Conservation (phyloP, 2,113 vertebrate genomes). For the Hassar affinis region DNA sequence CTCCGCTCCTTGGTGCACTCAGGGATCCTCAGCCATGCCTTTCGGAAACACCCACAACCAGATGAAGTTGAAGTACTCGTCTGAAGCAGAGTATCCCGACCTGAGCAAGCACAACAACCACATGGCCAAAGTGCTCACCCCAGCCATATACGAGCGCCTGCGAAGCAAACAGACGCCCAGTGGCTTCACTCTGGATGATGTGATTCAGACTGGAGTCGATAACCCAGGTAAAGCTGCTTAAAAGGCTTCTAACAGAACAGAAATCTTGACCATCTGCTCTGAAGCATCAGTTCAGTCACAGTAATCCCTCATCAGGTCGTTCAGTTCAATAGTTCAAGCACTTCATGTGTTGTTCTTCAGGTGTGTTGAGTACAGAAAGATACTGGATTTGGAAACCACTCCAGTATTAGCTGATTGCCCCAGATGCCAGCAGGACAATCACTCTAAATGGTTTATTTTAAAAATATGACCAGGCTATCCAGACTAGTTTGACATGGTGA, state of each 20-base stretch:
- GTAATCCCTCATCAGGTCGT: neutral
- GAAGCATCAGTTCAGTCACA: neutral
- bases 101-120: conserved; percentile 91
- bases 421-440: neutral
- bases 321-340: too few relatives aligned
- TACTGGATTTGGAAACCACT: neutral
- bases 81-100: conserved; percentile 85
- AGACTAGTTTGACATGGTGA: neutral
- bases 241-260: conserved; percentile 9
- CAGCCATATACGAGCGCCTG: conserved; percentile 80
- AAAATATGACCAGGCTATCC: neutral
- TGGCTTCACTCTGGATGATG: conserved; percentile 90
- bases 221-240: conserved; percentile 85
- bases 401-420: neutral
- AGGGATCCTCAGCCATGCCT: conserved; percentile 78
- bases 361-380: neutral
- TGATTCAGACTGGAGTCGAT: conserved; percentile 92
- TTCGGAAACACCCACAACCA: conserved; percentile 94
- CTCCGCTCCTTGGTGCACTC: neutral
- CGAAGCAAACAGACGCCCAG: conserved; percentile 83
- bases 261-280: neutral
- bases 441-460: neutral
- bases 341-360: neutral
- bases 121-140: conserved; percentile 89
- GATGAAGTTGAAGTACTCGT: conserved; percentile 78